Evolutionary conservation across 2,113 vertebrate genomes (phyloP), one percentile per base, ranked within the genome.

Genomic region (Brachionichthys hirsutus): DNA sequence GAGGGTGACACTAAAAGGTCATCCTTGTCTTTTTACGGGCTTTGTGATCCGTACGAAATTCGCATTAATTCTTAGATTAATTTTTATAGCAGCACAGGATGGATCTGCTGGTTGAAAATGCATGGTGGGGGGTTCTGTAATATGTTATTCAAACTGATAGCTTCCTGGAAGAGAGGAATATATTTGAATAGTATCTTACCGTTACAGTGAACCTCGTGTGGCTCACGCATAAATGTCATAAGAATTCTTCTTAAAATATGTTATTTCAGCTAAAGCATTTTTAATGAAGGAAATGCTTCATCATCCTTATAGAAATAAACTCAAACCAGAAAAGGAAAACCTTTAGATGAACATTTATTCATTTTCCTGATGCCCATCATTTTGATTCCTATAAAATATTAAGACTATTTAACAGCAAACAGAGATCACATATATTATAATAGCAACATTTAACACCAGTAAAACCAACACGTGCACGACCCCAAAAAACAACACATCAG

Each of bases 21-120:
- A 30, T 17, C 53, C 19, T 53, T 48, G 13, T 24, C 55, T 17
- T 13, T 5, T 64, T 20, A 40, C 18, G 22, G 17, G 48, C 17
- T 57, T 68, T 41, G 38, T 51, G 49, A 77, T 62, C 52, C 42
- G 43, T 55, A 48, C 42, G 69, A 64, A 67, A 60, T 50, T 52
- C 18, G 15, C 20, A 70, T 56, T 54, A 58, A 73, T 62, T 48
- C 41, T 30, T 30, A 30, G 24, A 30, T 30, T 30, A 2, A 30
- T 30, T 30, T 30, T 64, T 48, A 22, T 18, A 63, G 53, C 36
- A 17, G 18, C 12, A 30, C 35, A 12, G 36, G 46, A 42, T 14
- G 17, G 17, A 16, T 62, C 20, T 51, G 34, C 15, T 47, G 45
- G 41, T 59, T 70, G 38, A 59, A 52, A 62, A 11, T 38, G 12